phyloP scores from a whole-genome alignment of 2,113 vertebrate species.

The Hydropotes inermis region DNA sequence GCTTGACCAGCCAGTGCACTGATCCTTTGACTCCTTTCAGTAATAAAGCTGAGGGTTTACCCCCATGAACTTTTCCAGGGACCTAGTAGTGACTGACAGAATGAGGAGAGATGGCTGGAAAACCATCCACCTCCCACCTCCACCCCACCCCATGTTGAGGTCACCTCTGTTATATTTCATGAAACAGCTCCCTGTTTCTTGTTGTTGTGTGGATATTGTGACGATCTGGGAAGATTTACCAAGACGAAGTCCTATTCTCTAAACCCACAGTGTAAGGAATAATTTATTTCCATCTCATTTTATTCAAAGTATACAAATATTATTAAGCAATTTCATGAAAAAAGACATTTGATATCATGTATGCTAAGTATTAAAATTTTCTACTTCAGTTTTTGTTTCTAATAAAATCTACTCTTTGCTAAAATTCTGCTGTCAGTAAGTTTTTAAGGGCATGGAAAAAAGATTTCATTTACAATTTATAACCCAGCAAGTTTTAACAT shows the following conservation, averaged over 20 bases:
- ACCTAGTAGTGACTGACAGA: background rate
- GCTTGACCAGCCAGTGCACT: background rate
- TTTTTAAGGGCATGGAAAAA: slow-evolving; percentile 20
- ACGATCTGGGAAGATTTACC: background rate
- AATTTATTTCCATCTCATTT: slow-evolving; percentile 24
- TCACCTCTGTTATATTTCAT: background rate
- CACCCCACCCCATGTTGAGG: background rate
- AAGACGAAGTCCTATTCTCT: background rate
- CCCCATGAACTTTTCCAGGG: background rate
- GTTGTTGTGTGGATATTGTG: background rate
- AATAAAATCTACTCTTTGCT: slow-evolving; percentile 31
- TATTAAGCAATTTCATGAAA: slow-evolving; percentile 16
- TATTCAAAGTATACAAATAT: slow-evolving; percentile 1
- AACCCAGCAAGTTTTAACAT: slow-evolving; percentile 29
- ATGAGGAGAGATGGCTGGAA: background rate
- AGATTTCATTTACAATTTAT: slow-evolving; percentile 35
- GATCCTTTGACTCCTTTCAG: background rate
- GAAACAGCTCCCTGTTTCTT: background rate
- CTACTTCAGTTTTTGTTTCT: background rate
- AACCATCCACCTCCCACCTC: background rate
- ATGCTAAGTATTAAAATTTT: background rate
- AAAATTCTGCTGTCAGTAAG: background rate
- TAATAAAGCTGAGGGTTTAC: background rate
- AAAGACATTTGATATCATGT: slow-evolving; percentile 23
- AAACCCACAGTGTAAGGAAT: background rate